Evolutionary conservation across 1,140 invertebrate genomes (phyloP).

Genomic region (Rhopalosiphum padi): DNA sequence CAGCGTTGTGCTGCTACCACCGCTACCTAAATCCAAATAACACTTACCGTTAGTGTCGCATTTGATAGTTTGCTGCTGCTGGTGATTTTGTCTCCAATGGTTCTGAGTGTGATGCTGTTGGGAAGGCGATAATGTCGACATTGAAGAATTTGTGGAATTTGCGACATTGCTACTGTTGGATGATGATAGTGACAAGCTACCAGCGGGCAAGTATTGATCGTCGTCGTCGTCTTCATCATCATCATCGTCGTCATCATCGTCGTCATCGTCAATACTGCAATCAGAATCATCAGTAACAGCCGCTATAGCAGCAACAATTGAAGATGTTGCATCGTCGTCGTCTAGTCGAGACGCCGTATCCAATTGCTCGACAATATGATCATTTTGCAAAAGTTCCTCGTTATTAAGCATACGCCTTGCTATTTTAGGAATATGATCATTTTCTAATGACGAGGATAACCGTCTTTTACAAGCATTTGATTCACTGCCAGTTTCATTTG

Average conservation of each 20-base stretch:
- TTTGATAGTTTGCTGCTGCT: slow-evolving; percentile 78
- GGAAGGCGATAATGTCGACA: slow-evolving; percentile 63
- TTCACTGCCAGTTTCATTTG: slow-evolving; percentile 2
- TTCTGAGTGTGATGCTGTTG: slow-evolving; percentile 64
- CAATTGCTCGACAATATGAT: not conserved
- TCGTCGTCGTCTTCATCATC: slow-evolving; percentile 64
- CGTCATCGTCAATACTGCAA: slow-evolving; percentile 43
- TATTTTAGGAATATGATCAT: slow-evolving; percentile 39
- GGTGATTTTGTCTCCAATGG: slow-evolving; percentile 65
- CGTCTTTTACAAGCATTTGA: slow-evolving; percentile 30
- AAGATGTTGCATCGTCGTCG: not conserved
- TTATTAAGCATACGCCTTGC: slow-evolving; percentile 17
- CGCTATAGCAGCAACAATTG: slow-evolving; percentile 10
- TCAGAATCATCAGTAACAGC: slow-evolving; percentile 16
- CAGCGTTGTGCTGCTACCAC: slow-evolving; percentile 63
- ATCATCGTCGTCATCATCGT: slow-evolving; percentile 59
- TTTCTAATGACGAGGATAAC: not conserved
- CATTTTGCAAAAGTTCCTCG: not conserved
- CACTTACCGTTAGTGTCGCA: slow-evolving; percentile 90
- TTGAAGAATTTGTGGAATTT: slow-evolving; percentile 59
- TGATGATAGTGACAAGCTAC: slow-evolving; percentile 49
- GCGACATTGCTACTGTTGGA: slow-evolving; percentile 43
- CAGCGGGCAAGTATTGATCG: slow-evolving; percentile 63
- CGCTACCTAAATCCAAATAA: slow-evolving; percentile 83
- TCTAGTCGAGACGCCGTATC: not conserved